Percentiles rank a stretch among this genome's conserved stretches.
Conservation (phyloP, 2,797 vertebrate genomes). For the Silurus lanzhouensis region DNA sequence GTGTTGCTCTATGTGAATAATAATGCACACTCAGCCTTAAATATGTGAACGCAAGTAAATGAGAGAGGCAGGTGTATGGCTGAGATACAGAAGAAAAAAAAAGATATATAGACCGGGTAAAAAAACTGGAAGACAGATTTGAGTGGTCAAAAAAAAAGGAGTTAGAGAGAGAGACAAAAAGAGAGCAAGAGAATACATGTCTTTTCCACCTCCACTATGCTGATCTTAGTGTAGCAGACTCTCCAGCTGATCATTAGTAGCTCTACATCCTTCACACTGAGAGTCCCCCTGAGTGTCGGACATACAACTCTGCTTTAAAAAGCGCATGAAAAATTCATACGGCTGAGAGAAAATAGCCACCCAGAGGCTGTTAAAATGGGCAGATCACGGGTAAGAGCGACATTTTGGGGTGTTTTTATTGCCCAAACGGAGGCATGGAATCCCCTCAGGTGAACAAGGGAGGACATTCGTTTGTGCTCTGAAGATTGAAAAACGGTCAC, state of each 20-base stretch:
- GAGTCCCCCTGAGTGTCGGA: conserved; percentile 51
- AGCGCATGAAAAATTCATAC: conserved; percentile 66
- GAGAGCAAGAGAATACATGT: conserved; percentile 17
- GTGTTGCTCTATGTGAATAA: not conserved
- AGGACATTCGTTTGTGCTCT: not conserved
- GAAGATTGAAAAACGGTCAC: conserved; percentile 37
- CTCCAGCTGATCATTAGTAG: conserved; percentile 64
- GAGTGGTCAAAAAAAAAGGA: not conserved
- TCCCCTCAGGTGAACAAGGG: not conserved
- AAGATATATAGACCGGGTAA: not conserved
- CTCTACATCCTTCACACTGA: conserved; percentile 56
- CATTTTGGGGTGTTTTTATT: conserved; percentile 6
- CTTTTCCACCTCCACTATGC: conserved; percentile 41
- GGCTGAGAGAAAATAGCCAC: conserved; percentile 54
- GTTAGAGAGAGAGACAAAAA: conserved; percentile 14
- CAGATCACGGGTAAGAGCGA: conserved; percentile 45
- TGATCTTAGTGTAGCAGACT: conserved; percentile 29
- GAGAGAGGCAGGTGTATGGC: not conserved
- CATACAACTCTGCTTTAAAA: conserved; percentile 50
- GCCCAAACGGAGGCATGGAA: not conserved
- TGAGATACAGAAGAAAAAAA: not conserved
- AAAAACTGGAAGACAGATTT: conserved; percentile 6
- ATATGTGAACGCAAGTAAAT: not conserved
- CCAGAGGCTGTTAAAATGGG: conserved; percentile 63
- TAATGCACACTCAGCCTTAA: not conserved